These are phyloP conservation scores for Conus ventricosus DNA, from an alignment of 1,140 invertebrate genomes.

Conservation along the genomic window DNA sequence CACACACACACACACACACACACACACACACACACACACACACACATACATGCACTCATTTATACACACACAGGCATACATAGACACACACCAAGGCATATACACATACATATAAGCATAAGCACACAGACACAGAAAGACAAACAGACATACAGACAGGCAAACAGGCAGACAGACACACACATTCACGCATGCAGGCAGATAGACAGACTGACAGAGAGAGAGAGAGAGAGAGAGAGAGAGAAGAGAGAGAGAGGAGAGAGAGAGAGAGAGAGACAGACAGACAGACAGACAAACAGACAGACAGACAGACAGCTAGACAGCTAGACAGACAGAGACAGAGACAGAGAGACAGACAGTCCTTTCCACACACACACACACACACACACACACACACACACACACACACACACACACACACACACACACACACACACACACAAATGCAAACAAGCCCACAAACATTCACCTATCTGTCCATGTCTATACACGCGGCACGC, in stretches of 20 bases:
- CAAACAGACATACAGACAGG: neutral
- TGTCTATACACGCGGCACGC: too few species aligned
- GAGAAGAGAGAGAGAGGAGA: neutral
- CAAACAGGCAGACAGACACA: neutral
- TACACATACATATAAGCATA: neutral
- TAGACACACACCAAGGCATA: neutral
- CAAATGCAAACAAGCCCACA: neutral
- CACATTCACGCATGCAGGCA: neutral
- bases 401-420: conserved; percentile 1
- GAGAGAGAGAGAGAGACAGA: too few species aligned
- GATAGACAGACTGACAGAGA: neutral
- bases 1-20: neutral
- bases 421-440: neutral
- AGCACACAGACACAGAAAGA: neutral
- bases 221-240: neutral
- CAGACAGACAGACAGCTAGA: neutral
- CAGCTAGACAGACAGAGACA: neutral
- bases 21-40: neutral
- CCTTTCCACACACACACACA: neutral
- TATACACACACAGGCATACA: neutral
- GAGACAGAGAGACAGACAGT: neutral
- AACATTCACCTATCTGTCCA: too few species aligned
- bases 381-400: neutral
- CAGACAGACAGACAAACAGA: too few species aligned
- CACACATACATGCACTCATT: neutral